Evolutionary conservation across 2,113 vertebrate species (phyloP), one percentile per base, ranked within the genome.

Genomic region (Xenotilapia flavipinnis): DNA sequence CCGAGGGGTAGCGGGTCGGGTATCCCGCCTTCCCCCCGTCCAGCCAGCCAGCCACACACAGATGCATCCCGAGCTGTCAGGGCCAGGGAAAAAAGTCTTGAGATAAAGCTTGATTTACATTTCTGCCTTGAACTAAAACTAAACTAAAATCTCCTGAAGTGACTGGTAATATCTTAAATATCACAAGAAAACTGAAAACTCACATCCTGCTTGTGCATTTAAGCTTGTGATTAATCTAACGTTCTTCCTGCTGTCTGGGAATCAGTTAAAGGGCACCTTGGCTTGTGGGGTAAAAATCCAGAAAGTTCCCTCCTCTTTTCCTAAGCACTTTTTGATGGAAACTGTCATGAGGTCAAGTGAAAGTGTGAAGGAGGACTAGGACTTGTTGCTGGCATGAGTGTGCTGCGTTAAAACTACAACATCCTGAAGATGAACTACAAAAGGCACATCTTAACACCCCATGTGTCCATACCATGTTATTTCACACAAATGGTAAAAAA

Each of bases 1-100:
- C 73, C 1, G 96, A 97, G 4, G 98, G 97, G 87, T 96, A 98
- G 15, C 96, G 96, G 0, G 92, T 98, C 0, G 98, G 98, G 87
- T 99, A 98, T 3, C 97, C 99, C 0, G 96, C 97, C 5, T 96
- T 96, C 12, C 95, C 95, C 0, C 96, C 98, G 28, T 97, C 96
- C 70, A 99, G 92, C 99, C 99, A 99, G 49, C 99, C 98, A 33
- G 97, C 97, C 1, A 96, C 93, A 68, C 99, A 99, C 75, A 97
- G 93, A 56, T 99, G 98, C 95, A 98, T 97, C 55, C 99, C 98
- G 91, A 99, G 93, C 99, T 99, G 77, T 51, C 79, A 42, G 26
- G 17, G 87, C 15, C 47, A 53, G 36, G 53, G 2, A 31, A 42
- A 8, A 49, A 36, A 65, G 40, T 45, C 40, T 45, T 49, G 23